Percentiles rank a stretch among this genome's conserved stretches.
These are phyloP conservation scores for Aurelia coerulea DNA, from an alignment of 30 jellyfish, hydroid and myxozoan genomes.

Conservation along the genomic window DNA sequence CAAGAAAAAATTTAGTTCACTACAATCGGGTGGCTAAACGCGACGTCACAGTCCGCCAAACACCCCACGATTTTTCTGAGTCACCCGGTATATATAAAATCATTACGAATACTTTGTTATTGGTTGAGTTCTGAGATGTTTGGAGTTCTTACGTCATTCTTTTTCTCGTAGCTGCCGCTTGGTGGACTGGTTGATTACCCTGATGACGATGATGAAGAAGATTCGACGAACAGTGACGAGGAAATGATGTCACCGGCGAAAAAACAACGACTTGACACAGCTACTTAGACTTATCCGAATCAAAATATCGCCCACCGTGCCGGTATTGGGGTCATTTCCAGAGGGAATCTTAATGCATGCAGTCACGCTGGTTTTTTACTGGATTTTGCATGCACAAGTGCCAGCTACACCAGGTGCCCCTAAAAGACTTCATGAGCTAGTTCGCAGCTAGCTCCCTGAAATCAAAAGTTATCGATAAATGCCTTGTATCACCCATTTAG, in stretches of 20 bases:
- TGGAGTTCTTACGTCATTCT: neutral
- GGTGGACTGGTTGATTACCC: slow-evolving; percentile 98
- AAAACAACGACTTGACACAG: slow-evolving; percentile 78
- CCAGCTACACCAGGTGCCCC: slow-evolving; percentile 3
- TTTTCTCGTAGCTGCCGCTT: slow-evolving; percentile 72
- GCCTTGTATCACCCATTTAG: too few relatives aligned
- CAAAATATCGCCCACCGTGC: neutral
- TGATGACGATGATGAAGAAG: slow-evolving; percentile 96
- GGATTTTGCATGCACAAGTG: slow-evolving; percentile 18
- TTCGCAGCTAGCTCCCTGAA: too few relatives aligned
- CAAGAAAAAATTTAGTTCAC: too few relatives aligned
- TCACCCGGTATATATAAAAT: too few relatives aligned
- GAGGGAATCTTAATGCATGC: neutral
- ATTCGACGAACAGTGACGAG: slow-evolving; percentile 79
- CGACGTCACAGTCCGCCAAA: too few relatives aligned
- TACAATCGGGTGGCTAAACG: too few relatives aligned
- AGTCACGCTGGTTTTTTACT: slow-evolving; percentile 23
- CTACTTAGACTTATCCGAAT: slow-evolving; percentile 26
- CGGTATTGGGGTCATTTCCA: too few relatives aligned
- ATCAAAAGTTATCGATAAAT: too few relatives aligned
- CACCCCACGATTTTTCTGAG: too few relatives aligned
- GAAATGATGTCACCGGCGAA: slow-evolving; percentile 94
- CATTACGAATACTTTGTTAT: too few relatives aligned
- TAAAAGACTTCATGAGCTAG: too few relatives aligned
- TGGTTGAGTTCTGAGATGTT: too few relatives aligned